A percentile compares a stretch with the other conserved stretches of the same genome.
Conservation (phyloP, 2,888 invertebrate species). For the Cheilosia variabilis region DNA sequence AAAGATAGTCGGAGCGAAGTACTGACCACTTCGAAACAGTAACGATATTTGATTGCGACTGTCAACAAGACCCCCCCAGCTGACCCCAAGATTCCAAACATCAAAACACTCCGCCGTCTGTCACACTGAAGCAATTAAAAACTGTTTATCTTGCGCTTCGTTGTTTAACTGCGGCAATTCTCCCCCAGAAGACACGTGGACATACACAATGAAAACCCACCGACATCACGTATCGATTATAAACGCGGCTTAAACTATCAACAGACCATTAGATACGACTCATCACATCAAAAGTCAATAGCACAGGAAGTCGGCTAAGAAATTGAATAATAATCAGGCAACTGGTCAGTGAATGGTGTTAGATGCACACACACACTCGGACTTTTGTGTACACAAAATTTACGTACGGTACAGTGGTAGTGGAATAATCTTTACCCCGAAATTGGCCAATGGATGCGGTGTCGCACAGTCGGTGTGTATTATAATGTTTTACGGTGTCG, state of each 20-base stretch:
- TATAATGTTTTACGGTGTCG: not conserved
- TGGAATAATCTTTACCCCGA: conserved; percentile 3
- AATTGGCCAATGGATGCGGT: not conserved
- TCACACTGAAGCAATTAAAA: conserved; percentile 17
- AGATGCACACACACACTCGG: not conserved
- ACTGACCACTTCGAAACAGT: no score
- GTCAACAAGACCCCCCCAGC: conserved; percentile 10
- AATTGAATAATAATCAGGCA: conserved; percentile 64
- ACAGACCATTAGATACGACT: conserved; percentile 44
- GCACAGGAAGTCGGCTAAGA: conserved; percentile 66
- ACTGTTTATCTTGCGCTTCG: conserved; percentile 11
- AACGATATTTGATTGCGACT: conserved; percentile 2
- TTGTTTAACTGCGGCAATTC: not conserved
- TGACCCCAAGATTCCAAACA: conserved; percentile 5
- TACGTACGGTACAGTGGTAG: not conserved
- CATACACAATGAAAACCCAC: not conserved
- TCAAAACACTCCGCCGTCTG: no score
- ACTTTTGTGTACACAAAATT: not conserved
- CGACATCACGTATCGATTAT: conserved; percentile 16
- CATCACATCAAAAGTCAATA: conserved; percentile 62
- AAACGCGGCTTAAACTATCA: conserved; percentile 1
- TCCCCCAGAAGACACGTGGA: conserved; percentile 14
- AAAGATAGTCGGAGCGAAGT: not conserved
- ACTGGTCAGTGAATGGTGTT: not conserved
- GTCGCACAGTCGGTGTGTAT: no score